Evolutionary conservation across 2,113 vertebrate genomes (phyloP).

Genomic region (Talpa occidentalis): DNA sequence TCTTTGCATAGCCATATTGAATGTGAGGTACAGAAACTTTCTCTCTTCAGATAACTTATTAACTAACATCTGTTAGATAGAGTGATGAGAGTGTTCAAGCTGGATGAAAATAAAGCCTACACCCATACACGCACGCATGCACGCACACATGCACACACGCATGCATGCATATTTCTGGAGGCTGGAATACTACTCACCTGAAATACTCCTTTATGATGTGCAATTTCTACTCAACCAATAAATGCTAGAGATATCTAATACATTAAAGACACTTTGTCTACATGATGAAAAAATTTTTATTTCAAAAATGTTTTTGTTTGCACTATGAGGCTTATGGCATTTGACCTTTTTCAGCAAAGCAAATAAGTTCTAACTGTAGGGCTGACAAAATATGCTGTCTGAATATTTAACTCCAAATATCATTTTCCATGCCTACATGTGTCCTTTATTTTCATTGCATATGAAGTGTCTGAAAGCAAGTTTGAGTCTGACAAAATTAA

Average conservation of each 20-base stretch:
- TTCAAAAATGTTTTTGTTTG: conserved; percentile 29
- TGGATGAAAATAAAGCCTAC: background rate
- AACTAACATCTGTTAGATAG: background rate
- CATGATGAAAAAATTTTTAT: background rate
- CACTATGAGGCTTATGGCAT: background rate
- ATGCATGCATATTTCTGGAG: background rate
- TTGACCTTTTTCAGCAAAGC: conserved; percentile 27
- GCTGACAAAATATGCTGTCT: background rate
- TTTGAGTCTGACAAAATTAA: conserved; percentile 56
- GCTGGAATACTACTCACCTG: background rate
- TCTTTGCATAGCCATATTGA: background rate
- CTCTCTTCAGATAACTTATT: background rate
- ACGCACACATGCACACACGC: too few relatives aligned
- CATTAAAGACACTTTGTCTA: conserved; percentile 48
- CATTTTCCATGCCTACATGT: background rate
- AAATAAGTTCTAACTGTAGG: background rate
- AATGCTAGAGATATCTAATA: background rate
- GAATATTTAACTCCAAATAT: conserved; percentile 45
- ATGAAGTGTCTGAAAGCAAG: conserved; percentile 9
- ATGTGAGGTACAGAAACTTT: conserved; percentile 4
- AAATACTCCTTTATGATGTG: background rate
- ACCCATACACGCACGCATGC: too few relatives aligned
- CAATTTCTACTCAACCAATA: background rate
- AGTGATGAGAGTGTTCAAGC: background rate
- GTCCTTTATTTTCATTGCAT: conserved; percentile 34